These are phyloP conservation scores for Sylvia borin DNA, from an alignment of 2,797 vertebrate species.

Conservation along the genomic window DNA sequence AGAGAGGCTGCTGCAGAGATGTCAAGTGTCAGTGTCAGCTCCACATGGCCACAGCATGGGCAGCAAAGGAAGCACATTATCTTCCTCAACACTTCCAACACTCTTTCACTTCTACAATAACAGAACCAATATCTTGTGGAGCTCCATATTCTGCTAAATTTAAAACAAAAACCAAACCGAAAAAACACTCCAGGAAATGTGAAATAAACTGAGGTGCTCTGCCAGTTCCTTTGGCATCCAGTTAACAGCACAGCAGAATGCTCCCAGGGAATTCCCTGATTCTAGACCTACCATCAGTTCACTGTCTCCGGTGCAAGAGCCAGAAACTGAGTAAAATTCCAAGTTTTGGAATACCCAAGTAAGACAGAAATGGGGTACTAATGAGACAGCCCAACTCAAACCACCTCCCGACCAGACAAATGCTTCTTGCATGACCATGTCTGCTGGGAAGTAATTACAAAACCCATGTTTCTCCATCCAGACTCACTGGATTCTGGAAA, in stretches of 20 bases:
- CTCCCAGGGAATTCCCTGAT: neutral
- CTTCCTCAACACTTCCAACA: neutral
- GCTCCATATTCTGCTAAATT: neutral
- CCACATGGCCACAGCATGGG: fast-evolving
- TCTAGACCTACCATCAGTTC: neutral
- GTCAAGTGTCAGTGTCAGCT: neutral
- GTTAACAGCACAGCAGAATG: neutral
- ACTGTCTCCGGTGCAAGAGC: fast-evolving
- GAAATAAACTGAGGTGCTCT: neutral
- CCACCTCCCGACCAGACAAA: neutral
- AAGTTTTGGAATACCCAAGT: neutral
- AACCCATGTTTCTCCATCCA: neutral
- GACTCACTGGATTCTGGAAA: neutral
- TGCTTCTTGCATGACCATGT: fast-evolving
- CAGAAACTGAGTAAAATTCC: neutral
- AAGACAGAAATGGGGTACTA: neutral
- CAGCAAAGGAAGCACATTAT: neutral
- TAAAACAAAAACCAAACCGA: neutral
- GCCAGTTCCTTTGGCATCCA: neutral
- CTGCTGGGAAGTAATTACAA: neutral
- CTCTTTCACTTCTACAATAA: neutral
- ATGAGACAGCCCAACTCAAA: neutral
- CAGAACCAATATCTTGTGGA: neutral
- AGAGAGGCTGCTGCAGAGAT: conserved; percentile 67
- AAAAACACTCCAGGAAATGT: fast-evolving